Base-by-base conservation (phyloP, 2,113 vertebrate species). In the Pseudopipra pipra region DNA sequence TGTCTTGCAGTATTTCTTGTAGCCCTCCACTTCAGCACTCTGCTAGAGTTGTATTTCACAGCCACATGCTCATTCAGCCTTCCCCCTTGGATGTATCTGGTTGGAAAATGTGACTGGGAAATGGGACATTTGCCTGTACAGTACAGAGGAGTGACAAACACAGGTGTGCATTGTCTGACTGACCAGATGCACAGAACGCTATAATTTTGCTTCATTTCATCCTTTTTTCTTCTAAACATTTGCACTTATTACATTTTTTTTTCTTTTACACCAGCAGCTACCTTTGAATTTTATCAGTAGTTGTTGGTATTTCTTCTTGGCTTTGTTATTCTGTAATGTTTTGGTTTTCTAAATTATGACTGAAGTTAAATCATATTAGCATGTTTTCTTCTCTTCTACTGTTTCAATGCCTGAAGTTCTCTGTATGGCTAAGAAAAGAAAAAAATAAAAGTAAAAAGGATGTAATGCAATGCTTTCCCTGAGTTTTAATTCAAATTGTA, bases 361-460 rank as follows among this genome's bases (percentile, higher is more conserved):
- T 8, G 2, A 78, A 82, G 68, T 68, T 67, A 52, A 92, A 54
- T 71, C 23, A 13, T 46, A 78, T 35, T 77, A 85, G 56, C 15
- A 49, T 24, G 59, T 83, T 86, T 83, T 61, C 49, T 83, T 72
- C 14, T 76, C 41, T 49, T 78, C 58, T 76, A 37, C 15, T 54
- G 25, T 43, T 91, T 89, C 85, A 83, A 30, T 23, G 51, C 47
- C 87, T 79, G 28, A 85, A 47, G 58, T 73, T 87, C 22, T 82
- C 62, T 73, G 21, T 43, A 37, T 12, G 31, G 22, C 54, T 79
- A 43, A 20, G 55, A 12, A 3, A 46, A 49, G 13, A 22, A 41
- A 58, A 31, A 54, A 47, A 11, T 20, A 47, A 54, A 56, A 77
- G 17, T 24, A 24, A 28, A 67, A 88, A 54, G 4, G 11, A 73